Base-by-base conservation (phyloP, 1,140 invertebrate genomes). In the Littorina saxatilis region DNA sequence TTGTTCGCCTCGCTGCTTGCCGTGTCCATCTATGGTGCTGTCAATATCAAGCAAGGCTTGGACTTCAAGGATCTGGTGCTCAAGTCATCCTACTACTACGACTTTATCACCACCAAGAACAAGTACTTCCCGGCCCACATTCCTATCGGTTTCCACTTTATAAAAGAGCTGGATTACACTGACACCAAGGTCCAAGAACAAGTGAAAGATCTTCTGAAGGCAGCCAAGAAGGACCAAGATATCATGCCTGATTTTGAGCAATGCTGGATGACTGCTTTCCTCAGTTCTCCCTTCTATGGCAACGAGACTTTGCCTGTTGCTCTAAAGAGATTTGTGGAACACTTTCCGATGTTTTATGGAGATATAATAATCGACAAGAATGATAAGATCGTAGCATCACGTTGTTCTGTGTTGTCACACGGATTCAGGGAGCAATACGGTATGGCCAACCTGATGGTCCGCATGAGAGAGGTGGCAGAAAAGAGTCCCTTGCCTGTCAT, bases 351-450 rank as follows among this genome's bases (percentile, higher is more conserved):
- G 17, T 88, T 96, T 87, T 95, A 95, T 7, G 92, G 97, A 63
- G 97, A 99, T 89, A 95, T 98, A 0, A 96, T 95, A 85, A 96
- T 98, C 83, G 96, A 97, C 85, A 94, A 96, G 13, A 93, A 94
- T 0, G 94, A 95, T 27, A 94, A 94, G 82, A 98, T 99, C 96
- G 96, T 98, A 0, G 94, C 87, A 0, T 89, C 88, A 4, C 63
- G 88, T 0, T 84, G 87, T 35, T 88, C 87, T 47, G 80, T 89
- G 9, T 76, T 85, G 15, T 84, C 84, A 32, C 50, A 50, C 29
- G 75, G 85, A 23, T 77, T 85, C 39, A 73, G 47, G 35, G 79
- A 84, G 29, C 83, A 80, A 29, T 82, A 83, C 63, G 75, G 72
- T 20, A 83, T 89, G 47, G 85, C 84, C 0, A 61, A 86, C 2